A percentile compares a stretch with the other conserved stretches of the same genome.
These are phyloP conservation scores for Gymnocypris eckloni DNA, from an alignment of 2,797 vertebrate genomes.

Conservation along the genomic window DNA sequence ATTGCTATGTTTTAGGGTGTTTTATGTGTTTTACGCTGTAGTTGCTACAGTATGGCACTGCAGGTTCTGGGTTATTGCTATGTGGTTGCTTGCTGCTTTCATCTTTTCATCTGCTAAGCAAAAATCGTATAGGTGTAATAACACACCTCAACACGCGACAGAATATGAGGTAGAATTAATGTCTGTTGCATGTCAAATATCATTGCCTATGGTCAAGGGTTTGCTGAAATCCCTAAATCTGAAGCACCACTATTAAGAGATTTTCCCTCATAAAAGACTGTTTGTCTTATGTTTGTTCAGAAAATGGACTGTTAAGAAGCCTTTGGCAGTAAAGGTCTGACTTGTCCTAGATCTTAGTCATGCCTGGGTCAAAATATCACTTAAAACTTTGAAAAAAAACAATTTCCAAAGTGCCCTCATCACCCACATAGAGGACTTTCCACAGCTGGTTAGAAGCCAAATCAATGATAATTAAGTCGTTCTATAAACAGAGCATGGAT, in stretches of 20 bases:
- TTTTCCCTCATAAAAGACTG: background rate
- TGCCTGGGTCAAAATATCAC: constrained; percentile 33
- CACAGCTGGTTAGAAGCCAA: constrained; percentile 70
- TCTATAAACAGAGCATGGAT: constrained; percentile 68
- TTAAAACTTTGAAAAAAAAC: constrained; percentile 52
- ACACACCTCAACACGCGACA: background rate
- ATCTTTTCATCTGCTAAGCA: background rate
- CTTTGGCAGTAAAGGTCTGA: constrained; percentile 36
- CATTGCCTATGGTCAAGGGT: background rate
- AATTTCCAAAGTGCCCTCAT: constrained; percentile 45
- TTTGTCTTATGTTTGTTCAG: background rate
- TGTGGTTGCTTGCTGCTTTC: too few species aligned
- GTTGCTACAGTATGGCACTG: background rate
- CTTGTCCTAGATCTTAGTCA: constrained; percentile 46
- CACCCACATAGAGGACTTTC: constrained; percentile 29
- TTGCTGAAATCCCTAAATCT: constrained; percentile 6
- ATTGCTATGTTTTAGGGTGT: background rate
- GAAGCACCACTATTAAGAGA: background rate
- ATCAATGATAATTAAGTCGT: constrained; percentile 80
- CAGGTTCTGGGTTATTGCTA: too few species aligned
- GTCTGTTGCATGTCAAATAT: background rate
- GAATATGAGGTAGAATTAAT: background rate
- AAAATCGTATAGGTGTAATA: background rate
- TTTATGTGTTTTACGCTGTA: background rate
- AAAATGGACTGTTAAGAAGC: constrained; percentile 30